Percentiles rank a stretch among this genome's conserved stretches.
These are phyloP conservation scores for Papilio aristodemus DNA, from an alignment of 1,140 invertebrate species.

Conservation along the genomic window DNA sequence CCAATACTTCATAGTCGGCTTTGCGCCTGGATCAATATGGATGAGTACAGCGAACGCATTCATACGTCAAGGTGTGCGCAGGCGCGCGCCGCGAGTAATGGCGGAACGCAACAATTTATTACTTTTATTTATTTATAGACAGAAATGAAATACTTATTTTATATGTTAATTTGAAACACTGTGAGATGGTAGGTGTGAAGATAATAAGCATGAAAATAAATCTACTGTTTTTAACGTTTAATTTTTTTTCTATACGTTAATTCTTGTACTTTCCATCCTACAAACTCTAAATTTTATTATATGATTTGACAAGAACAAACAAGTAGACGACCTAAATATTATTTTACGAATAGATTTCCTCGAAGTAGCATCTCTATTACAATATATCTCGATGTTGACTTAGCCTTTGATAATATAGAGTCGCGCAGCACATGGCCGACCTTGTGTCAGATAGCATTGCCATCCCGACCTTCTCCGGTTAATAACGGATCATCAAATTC, in stretches of 20 bases:
- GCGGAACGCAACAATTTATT: constrained; percentile 19
- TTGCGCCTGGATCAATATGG: constrained; percentile 62
- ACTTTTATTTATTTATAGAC: constrained; percentile 25
- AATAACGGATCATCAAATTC: constrained; percentile 62
- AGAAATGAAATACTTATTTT: background rate
- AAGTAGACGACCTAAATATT: too few species aligned
- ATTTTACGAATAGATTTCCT: too few species aligned
- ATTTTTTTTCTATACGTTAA: too few species aligned
- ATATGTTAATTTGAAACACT: background rate
- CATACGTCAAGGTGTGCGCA: constrained; percentile 48
- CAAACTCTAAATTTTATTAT: too few species aligned
- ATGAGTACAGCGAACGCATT: constrained; percentile 55
- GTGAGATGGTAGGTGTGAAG: background rate
- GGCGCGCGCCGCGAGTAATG: constrained; percentile 10
- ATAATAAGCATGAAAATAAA: background rate
- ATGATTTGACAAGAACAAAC: too few species aligned
- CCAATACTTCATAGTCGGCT: constrained; percentile 46
- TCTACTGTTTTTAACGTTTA: too few species aligned
- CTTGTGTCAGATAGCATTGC: constrained; percentile 48
- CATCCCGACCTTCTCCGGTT: constrained; percentile 47
- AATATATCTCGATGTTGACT: too few species aligned
- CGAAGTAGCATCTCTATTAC: too few species aligned
- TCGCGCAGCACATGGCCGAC: constrained; percentile 35
- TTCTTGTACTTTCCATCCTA: too few species aligned
- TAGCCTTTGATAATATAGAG: constrained; percentile 39